These are phyloP conservation scores for Sinella curviseta DNA, from an alignment of 1,140 invertebrate species.

Conservation along the genomic window DNA sequence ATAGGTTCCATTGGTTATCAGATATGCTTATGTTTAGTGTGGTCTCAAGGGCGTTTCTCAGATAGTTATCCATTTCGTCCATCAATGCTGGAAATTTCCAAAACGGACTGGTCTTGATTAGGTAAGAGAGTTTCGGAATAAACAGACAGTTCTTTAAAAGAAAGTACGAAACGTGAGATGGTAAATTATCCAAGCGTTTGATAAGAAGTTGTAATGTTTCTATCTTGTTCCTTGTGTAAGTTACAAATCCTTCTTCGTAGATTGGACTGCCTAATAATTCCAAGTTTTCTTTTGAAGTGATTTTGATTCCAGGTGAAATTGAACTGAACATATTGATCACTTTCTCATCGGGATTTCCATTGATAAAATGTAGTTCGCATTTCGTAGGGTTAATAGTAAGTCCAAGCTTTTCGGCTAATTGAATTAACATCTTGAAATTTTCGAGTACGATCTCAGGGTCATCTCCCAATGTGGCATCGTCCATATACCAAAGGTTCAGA, in stretches of 20 bases:
- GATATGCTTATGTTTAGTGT: too few relatives aligned
- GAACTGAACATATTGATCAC: neutral
- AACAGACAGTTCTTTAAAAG: neutral
- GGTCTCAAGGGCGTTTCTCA: too few relatives aligned
- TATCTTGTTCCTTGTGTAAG: neutral
- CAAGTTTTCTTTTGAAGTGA: neutral
- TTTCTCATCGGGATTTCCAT: neutral
- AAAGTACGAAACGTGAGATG: neutral
- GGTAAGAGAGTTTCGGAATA: neutral
- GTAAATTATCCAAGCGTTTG: neutral
- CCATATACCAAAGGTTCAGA: neutral
- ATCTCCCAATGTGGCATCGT: neutral
- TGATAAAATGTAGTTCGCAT: neutral
- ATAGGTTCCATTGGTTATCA: too few relatives aligned
- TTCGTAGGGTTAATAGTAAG: neutral
- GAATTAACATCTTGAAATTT: neutral
- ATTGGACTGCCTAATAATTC: neutral
- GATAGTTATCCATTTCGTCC: neutral
- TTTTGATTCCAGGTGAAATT: neutral
- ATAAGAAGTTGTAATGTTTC: neutral
- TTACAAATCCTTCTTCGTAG: neutral
- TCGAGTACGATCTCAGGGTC: neutral
- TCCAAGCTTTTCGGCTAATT: neutral
- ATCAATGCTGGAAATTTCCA: neutral
- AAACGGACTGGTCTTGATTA: neutral